Conservation (phyloP, 2,888 invertebrate genomes). For the Scaptomyza tumidula region DNA sequence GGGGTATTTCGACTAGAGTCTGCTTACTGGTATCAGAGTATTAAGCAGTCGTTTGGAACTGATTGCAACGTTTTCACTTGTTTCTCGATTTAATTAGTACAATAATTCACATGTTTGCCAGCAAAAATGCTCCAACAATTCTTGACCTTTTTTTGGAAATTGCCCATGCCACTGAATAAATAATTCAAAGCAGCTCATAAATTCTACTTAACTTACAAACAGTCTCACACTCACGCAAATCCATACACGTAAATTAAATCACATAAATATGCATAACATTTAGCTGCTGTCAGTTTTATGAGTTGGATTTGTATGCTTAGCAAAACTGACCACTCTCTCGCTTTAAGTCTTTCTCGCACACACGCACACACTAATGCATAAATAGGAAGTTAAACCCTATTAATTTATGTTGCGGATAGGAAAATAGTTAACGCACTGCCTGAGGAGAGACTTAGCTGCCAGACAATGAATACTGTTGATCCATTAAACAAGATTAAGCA, state of each 20-base stretch:
- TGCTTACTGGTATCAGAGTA: too few relatives aligned
- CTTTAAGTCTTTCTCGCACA: not conserved
- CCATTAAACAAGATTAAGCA: conserved; percentile 70
- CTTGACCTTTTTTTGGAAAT: conserved; percentile 1
- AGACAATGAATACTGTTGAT: conserved; percentile 54
- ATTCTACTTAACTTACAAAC: conserved; percentile 41
- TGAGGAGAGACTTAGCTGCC: conserved; percentile 24
- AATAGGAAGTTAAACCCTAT: conserved; percentile 31
- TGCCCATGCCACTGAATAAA: not conserved
- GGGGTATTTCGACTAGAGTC: too few relatives aligned
- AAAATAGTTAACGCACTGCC: conserved; percentile 52
- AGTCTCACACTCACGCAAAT: not conserved
- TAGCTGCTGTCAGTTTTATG: conserved; percentile 57
- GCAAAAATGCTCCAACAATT: not conserved
- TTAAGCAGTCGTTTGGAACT: too few relatives aligned
- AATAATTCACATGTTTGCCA: not conserved
- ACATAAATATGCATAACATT: conserved; percentile 69
- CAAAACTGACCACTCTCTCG: conserved; percentile 35
- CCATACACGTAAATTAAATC: not conserved
- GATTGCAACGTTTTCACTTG: too few relatives aligned
- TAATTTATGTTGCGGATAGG: conserved; percentile 66
- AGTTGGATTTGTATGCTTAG: conserved; percentile 58
- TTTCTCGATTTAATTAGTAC: not conserved
- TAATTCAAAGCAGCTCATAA: conserved; percentile 37
- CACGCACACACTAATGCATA: not conserved